These are phyloP conservation scores for Scaptomyza pallida DNA, from an alignment of 1,140 invertebrate species.

Conservation along the genomic window DNA sequence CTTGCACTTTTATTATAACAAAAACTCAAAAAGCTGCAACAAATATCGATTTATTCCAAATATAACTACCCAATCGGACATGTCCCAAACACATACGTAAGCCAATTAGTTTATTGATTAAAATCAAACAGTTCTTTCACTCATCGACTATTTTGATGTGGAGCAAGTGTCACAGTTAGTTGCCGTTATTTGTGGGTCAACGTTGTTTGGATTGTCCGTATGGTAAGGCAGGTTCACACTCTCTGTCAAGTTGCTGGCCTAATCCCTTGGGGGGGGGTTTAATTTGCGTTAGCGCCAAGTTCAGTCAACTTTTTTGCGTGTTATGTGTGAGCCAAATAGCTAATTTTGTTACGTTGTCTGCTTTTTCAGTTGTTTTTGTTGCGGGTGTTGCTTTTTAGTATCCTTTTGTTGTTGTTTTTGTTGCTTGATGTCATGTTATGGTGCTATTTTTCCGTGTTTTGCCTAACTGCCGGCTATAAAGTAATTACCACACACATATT, in stretches of 20 bases:
- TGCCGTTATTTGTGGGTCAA: constrained; percentile 9
- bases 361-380: constrained; percentile 15
- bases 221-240: not conserved
- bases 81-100: not conserved
- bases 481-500: constrained; percentile 49
- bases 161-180: not conserved
- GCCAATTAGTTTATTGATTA: not conserved
- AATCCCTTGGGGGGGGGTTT: constrained; percentile 11
- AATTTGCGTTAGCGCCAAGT: constrained; percentile 34
- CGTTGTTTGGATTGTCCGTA: not conserved
- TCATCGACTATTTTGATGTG: not conserved
- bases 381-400: too few relatives aligned
- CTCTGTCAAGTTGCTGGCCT: not conserved
- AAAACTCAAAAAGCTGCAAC: too few relatives aligned
- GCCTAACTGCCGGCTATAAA: constrained; percentile 50
- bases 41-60: not conserved
- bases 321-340: constrained; percentile 25
- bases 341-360: constrained; percentile 37
- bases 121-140: not conserved
- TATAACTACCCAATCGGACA: too few relatives aligned
- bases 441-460: constrained; percentile 38
- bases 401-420: constrained; percentile 18
- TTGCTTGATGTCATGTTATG: constrained; percentile 19
- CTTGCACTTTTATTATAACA: too few relatives aligned
- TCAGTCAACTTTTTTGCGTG: constrained; percentile 37